Evolutionary conservation across 2,797 vertebrate species (phyloP), one percentile per base, ranked within the genome.

Genomic region (Lates japonicus): DNA sequence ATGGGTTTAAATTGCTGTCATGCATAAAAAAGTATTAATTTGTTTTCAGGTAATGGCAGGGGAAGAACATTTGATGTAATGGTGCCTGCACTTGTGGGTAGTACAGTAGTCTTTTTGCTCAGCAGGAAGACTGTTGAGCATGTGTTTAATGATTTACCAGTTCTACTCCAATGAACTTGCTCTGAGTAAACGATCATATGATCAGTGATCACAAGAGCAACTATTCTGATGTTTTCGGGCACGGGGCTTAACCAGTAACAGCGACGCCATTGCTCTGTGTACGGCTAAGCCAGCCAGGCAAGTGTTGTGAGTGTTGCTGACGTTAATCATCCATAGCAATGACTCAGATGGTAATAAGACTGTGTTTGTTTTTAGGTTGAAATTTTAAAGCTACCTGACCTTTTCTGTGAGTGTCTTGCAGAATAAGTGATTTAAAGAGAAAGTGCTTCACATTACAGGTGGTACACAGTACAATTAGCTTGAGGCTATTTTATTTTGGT

Each of bases 91-190:
- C 84, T 90, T 87, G 86, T 86, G 76, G 22, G 63, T 75, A 82
- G 74, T 86, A 85, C 89, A 74, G 92, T 90, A 79, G 61, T 86
- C 90, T 93, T 85, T n/a, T 93, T 91, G 87, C 95, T 93, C 94
- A 90, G 94, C 93, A 93, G 93, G 95, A 96, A 90, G 63, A 87
- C 92, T 60, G 87, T 83, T 29, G 90, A 96, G 95, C 73, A 68
- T 92, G 93, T 94, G 93, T 96, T 97, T 97, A 98, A 98, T 97
- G 96, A 97, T 98, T 97, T 95, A 96, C 97, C 91, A 94, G 96
- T 96, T 97, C 95, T 95, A 94, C 95, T 95, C 96, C 95, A 95
- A 94, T 96, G 96, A 96, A 94, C 93, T 93, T 95, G 95, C 93
- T 93, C 95, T 88, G 94, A 94, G 95, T 96, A 96, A 97, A 95